Percentiles rank a stretch among this genome's conserved stretches.
These are phyloP conservation scores for Drosophila gaucha DNA, from an alignment of 2,888 invertebrate species.

Conservation along the genomic window DNA sequence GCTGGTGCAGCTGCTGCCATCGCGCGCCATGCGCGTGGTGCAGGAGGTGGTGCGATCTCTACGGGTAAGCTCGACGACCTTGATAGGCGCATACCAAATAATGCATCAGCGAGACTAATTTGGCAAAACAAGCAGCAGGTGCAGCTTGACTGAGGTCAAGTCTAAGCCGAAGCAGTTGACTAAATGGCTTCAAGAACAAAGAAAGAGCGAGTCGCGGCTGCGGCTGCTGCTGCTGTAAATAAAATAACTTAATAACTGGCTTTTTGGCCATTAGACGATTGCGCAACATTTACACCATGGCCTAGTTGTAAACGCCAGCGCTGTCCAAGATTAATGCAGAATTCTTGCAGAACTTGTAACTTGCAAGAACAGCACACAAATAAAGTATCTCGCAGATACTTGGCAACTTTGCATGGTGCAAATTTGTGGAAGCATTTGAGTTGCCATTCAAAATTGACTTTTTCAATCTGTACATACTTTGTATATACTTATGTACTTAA, in stretches of 20 bases:
- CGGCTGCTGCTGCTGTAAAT: constrained; percentile 3
- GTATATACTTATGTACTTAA: neutral
- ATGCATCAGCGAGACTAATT: constrained; percentile 8
- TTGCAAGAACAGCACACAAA: constrained; percentile 42
- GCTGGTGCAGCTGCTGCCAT: constrained; percentile 83
- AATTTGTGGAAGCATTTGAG: constrained; percentile 37
- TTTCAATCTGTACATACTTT: neutral
- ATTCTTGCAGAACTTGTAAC: constrained; percentile 57
- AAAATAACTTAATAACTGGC: constrained; percentile 44
- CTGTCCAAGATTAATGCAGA: constrained; percentile 57
- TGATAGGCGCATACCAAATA: constrained; percentile 43
- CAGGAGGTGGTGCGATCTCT: constrained; percentile 84
- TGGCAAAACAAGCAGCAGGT: constrained; percentile 37
- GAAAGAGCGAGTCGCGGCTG: constrained; percentile 49
- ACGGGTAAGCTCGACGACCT: constrained; percentile 80
- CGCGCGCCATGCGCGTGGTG: constrained; percentile 84
- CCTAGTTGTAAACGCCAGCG: constrained; percentile 48
- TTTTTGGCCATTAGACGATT: constrained; percentile 46
- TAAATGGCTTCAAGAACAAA: constrained; percentile 64
- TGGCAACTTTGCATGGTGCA: constrained; percentile 19
- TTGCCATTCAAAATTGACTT: constrained; percentile 23
- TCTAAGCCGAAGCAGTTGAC: constrained; percentile 12
- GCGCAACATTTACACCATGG: constrained; percentile 61
- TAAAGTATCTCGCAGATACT: constrained; percentile 39
- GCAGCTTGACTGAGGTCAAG: constrained; percentile 52